A percentile compares a stretch with the other conserved stretches of the same genome.
phyloP scores from a whole-genome alignment of 1,140 invertebrate species.

The Drosophila sp. region DNA sequence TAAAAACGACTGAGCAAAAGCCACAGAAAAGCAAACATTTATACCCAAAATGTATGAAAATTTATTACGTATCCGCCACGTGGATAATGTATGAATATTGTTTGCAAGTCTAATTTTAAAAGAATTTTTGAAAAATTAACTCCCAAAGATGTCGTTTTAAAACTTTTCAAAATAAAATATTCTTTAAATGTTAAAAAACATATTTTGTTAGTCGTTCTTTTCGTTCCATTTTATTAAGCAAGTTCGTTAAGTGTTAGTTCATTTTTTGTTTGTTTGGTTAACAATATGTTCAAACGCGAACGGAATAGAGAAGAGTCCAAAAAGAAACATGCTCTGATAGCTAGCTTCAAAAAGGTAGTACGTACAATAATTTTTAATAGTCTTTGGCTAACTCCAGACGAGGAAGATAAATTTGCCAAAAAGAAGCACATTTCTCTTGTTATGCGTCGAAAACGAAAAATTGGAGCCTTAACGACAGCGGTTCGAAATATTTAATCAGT shows the following conservation, averaged over 20 bases:
- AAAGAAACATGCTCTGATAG: slow-evolving; percentile 19
- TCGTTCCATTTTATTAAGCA: not conserved
- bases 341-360: slow-evolving; percentile 47
- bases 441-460: slow-evolving; percentile 25
- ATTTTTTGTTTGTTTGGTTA: not conserved
- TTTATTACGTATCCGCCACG: too few relatives aligned
- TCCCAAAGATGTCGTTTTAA: slow-evolving; percentile 7
- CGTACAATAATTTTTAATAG: slow-evolving; percentile 45
- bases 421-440: slow-evolving; percentile 18
- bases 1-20: too few relatives aligned
- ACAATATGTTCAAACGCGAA: slow-evolving; percentile 33
- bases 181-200: not conserved
- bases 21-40: too few relatives aligned
- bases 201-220: slow-evolving; percentile 2
- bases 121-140: too few relatives aligned
- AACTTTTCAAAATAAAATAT: slow-evolving; percentile 27
- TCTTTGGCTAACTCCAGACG: slow-evolving; percentile 37
- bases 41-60: too few relatives aligned
- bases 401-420: not conserved
- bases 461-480: slow-evolving; percentile 33
- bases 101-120: not conserved
- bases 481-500: slow-evolving; percentile 17
- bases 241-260: not conserved
- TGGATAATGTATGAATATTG: too few relatives aligned
- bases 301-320: slow-evolving; percentile 8